Base-by-base conservation (phyloP, 2,113 vertebrate genomes). In the Copsychus sechellarum region DNA sequence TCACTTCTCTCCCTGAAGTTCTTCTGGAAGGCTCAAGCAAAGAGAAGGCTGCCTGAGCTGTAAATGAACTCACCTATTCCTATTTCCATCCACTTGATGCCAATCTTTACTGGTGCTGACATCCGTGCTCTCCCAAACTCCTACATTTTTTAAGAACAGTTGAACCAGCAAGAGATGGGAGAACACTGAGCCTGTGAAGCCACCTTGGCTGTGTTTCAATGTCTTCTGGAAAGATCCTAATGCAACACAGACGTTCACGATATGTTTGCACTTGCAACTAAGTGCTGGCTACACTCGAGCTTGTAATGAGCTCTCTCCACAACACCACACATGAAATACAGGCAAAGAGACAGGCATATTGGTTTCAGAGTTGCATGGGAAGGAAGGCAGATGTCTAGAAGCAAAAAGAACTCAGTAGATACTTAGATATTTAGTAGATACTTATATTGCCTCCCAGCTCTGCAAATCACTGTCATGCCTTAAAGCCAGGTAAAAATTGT, bases 211-310 rank as follows among this genome's bases (percentile, higher is more conserved):
- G 73, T 43, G 28, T 53, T 88, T 90, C 86, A 86, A 26, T 58
- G 66, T 53, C 56, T 93, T 91, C 80, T 96, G 94, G 84, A 93
- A 94, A 96, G 56, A 95, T 61, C 54, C 47, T 96, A 92, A 95
- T 91, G 88, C 74, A 92, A 94, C 72, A 83, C 81, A 97, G 93
- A 85, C 29, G 0, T 83, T 92, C 23, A 14, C 23, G 11, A 45
- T 72, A 40, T 57, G 61, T 86, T 92, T 97, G 74, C 88, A 83
- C 43, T 96, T 96, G 74, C 84, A 91, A 36, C 60, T 72, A 61
- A 81, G 48, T 3, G 3, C 61, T 71, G 53, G 60, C 56, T 94
- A 28, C 28, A 20, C n/a, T 83, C 53, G 56, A 91, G 36, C 51
- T 93, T 81, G 69, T 94, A 91, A 92, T 22, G 47, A 93, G 53